phyloP scores from a whole-genome alignment of 2,113 vertebrate genomes.

The Entelurus aequoreus region DNA sequence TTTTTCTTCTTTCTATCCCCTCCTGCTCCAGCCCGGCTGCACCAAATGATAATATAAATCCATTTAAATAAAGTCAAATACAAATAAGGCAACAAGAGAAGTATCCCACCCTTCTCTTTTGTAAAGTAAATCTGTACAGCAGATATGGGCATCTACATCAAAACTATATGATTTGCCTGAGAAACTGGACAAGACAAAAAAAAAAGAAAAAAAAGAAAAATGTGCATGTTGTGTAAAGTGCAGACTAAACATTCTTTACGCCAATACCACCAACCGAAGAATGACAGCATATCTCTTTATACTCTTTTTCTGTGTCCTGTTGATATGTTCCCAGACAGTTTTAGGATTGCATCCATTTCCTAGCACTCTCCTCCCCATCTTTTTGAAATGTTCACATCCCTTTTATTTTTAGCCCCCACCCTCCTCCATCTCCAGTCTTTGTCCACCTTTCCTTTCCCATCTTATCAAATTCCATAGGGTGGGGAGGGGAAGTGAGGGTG shows the following conservation, averaged over 20 bases:
- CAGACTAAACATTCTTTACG: background rate
- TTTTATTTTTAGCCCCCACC: constrained; percentile 14
- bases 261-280: background rate
- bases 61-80: too few relatives aligned
- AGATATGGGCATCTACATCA: too few relatives aligned
- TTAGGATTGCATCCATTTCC: constrained; percentile 4
- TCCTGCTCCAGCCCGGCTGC: too few relatives aligned
- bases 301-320: constrained; percentile 11
- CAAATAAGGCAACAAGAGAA: too few relatives aligned
- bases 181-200: too few relatives aligned
- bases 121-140: background rate
- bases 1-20: too few relatives aligned
- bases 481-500: constrained; percentile 49
- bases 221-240: background rate
- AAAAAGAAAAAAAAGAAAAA: background rate
- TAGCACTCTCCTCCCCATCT: constrained; percentile 28
- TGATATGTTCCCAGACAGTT: constrained; percentile 1
- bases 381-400: constrained; percentile 41
- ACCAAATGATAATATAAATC: too few relatives aligned
- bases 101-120: background rate
- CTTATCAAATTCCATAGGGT: constrained; percentile 59
- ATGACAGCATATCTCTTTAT: constrained; percentile 11
- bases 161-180: too few relatives aligned
- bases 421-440: constrained; percentile 10
- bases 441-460: constrained; percentile 47